Conservation (phyloP, 1,140 invertebrate species). For the Hermatobates lingyangjiaoensis region DNA sequence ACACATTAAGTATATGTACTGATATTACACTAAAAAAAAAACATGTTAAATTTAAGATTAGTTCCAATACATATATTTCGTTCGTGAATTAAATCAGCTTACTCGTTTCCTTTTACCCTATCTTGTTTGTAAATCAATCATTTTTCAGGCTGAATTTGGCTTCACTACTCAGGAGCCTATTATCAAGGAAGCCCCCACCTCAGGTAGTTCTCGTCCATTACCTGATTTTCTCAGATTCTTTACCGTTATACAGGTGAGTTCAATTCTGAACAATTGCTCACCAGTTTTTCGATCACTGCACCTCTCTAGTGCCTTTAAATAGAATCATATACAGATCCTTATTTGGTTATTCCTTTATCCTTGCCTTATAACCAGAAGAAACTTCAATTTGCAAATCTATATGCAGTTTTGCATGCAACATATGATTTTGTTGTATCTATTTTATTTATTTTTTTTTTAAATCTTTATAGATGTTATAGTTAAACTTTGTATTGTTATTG, state of each 20-base stretch:
- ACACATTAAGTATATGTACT: not conserved
- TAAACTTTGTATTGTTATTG: no score
- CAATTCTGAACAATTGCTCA: no score
- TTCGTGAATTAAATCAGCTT: not conserved
- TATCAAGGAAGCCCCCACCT: slow-evolving; percentile 27
- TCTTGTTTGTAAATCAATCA: slow-evolving; percentile 5
- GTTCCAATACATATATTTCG: not conserved
- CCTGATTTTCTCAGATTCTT: slow-evolving; percentile 48
- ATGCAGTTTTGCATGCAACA: no score
- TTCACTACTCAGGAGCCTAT: slow-evolving; percentile 8
- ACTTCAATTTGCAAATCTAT: no score
- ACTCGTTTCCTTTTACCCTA: slow-evolving; percentile 3
- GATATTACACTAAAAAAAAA: not conserved
- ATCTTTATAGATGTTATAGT: no score
- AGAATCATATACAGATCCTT: no score
- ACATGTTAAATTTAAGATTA: not conserved
- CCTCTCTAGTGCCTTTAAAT: no score
- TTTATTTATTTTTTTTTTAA: no score
- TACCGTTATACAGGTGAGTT: slow-evolving; percentile 51
- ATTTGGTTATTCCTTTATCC: no score
- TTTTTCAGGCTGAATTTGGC: slow-evolving; percentile 8
- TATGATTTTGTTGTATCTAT: no score
- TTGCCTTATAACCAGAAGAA: no score
- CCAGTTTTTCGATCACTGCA: no score
- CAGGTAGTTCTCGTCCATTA: slow-evolving; percentile 36